phyloP scores from a whole-genome alignment of 2,888 invertebrate species.

The Temnothorax ravouxi region DNA sequence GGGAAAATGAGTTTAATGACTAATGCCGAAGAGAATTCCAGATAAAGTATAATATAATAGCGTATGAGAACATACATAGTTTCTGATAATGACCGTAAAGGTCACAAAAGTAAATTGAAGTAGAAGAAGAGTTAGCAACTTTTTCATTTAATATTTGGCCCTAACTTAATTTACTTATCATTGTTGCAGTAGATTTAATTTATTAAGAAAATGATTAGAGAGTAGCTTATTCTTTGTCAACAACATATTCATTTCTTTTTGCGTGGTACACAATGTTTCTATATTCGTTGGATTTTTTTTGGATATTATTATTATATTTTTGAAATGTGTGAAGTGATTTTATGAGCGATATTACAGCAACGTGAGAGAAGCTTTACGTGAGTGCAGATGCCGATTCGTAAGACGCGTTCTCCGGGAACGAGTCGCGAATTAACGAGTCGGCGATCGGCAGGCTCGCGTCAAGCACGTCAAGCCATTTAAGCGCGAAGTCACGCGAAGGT shows the following conservation, averaged over 20 bases:
- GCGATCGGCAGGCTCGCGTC: conserved; percentile 73
- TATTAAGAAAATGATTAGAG: not conserved
- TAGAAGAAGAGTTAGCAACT: conserved; percentile 3
- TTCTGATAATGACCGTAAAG: conserved; percentile 3
- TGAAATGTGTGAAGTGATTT: not conserved
- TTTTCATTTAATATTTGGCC: conserved; percentile 15
- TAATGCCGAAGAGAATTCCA: not conserved
- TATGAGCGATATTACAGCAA: too few species aligned
- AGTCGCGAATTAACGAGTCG: conserved; percentile 74
- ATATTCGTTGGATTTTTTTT: not conserved
- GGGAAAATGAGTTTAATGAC: conserved; percentile 7
- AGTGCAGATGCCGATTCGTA: conserved; percentile 25
- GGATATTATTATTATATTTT: not conserved
- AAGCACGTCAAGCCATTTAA: conserved; percentile 74
- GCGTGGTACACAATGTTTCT: not conserved
- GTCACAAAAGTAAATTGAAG: conserved; percentile 16
- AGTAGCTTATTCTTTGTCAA: not conserved
- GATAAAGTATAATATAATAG: not conserved
- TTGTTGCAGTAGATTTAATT: not conserved
- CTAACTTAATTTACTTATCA: not conserved
- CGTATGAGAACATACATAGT: not conserved
- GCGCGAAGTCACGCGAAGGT: conserved; percentile 80
- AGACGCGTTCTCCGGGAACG: conserved; percentile 52
- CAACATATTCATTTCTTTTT: not conserved
- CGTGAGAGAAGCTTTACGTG: not conserved